A percentile compares a stretch with the other conserved stretches of the same genome.
Conservation (phyloP, 2,113 vertebrate genomes). For the Macaca mulatta region DNA sequence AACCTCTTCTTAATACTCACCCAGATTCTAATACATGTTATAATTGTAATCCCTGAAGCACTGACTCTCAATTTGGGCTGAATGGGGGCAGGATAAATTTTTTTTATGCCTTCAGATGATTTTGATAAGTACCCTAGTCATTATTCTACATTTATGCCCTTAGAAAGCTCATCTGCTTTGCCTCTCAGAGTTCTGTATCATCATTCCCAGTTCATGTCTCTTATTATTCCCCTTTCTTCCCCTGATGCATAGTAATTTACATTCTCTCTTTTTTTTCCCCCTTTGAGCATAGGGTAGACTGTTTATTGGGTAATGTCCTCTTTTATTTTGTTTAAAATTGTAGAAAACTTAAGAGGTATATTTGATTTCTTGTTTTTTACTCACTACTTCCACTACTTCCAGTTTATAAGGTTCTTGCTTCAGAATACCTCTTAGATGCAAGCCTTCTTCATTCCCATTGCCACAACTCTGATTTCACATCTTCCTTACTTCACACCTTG, state of each 20-base stretch:
- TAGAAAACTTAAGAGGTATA: background rate
- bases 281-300: background rate
- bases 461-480: background rate
- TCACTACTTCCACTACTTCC: background rate
- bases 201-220: background rate
- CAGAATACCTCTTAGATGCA: background rate
- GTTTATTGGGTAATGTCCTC: background rate
- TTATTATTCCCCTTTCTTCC: background rate
- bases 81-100: background rate
- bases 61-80: background rate
- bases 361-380: background rate
- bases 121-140: background rate
- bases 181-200: background rate
- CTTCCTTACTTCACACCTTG: background rate
- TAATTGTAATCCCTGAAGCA: background rate
- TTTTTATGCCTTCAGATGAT: background rate
- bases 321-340: background rate
- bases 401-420: background rate
- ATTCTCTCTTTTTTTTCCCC: background rate
- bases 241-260: background rate
- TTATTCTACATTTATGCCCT: background rate
- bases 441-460: background rate
- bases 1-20: too few species aligned
- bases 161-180: background rate
- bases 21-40: background rate